Percentiles rank a stretch among this genome's conserved stretches.
Conservation (phyloP, 2,888 invertebrate species). For the Euplexia lucipara region DNA sequence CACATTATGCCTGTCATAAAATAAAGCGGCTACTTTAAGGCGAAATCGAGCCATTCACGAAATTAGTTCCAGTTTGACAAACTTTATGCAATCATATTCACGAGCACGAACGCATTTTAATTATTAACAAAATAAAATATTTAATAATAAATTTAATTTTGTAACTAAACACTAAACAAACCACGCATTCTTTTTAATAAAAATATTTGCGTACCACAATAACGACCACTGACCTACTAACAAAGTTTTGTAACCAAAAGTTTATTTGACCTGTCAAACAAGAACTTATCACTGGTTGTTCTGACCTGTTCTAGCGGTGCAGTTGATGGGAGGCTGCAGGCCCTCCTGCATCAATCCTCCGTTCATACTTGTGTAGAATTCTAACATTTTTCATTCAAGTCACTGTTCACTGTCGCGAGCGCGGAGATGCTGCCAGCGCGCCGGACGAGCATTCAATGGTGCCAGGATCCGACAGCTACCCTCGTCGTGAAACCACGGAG, state of each 20-base stretch:
- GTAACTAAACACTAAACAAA: neutral
- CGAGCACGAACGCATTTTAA: neutral
- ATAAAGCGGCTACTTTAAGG: too few species aligned
- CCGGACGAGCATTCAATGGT: constrained; percentile 77
- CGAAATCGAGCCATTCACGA: neutral
- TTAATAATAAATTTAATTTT: too few species aligned
- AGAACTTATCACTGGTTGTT: constrained; percentile 6
- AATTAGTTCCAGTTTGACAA: constrained; percentile 12
- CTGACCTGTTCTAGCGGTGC: constrained; percentile 93
- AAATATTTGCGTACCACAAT: neutral
- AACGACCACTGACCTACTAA: constrained; percentile 27
- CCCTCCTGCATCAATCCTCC: constrained; percentile 91
- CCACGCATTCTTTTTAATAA: neutral
- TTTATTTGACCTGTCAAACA: constrained; percentile 29
- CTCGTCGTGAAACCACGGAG: constrained; percentile 50
- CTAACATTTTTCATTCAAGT: constrained; percentile 91
- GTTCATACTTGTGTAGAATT: constrained; percentile 93
- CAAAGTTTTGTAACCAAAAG: constrained; percentile 40
- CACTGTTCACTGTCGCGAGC: constrained; percentile 69
- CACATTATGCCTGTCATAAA: too few species aligned
- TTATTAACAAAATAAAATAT: neutral
- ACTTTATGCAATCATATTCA: neutral
- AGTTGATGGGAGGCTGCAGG: constrained; percentile 91
- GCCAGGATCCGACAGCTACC: constrained; percentile 63
- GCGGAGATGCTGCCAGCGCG: constrained; percentile 72